Evolutionary conservation across 37 sponge, comb jelly and placozoan species (phyloP), one percentile per base, ranked within the genome.

Genomic region (Ianthella basta): DNA sequence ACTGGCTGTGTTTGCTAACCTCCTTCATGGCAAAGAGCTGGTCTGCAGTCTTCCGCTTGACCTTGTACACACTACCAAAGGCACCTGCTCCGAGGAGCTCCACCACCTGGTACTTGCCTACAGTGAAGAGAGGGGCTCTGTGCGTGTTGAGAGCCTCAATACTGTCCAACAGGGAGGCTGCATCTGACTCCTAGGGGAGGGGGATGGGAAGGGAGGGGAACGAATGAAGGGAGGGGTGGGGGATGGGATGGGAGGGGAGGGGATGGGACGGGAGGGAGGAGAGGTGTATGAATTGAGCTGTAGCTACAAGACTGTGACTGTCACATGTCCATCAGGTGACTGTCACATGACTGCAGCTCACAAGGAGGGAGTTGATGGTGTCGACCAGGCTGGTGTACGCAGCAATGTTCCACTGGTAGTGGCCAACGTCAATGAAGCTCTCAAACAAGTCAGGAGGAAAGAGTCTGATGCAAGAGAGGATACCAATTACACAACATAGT

Each of bases 61-160:
- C 97, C 79, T 90, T 94, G 87, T 97, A 97, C 40, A 97, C 97
- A 56, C 86, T 90, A 35, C 97, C 97, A 61, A 92, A 97, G 19
- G 97, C 97, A 4, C 97, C 97, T 21, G 91, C 73, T 0, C 97
- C 97, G 12, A 97, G 91, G 23, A 90, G 87, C 56, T 91, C 97
- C 19, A 90, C 36, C 14, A 94, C 95, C 0, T 79, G 72, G 55
- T 97, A 97, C 38, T 63, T 65, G 6, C 92, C 94, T 13, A 90
- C 83, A 15, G 84, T 63, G 73, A 82, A 87, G 53, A 90, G 56
- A 15, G 92, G 92, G 0, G 84, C 84, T 32, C 85, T 83, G 77
- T 88, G 73, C 38, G 85, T 85, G 69, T 93, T 87, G 29, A 85
- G 73, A 19, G 72, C 75, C 24, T 88, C 85, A 13, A 92, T 86